phyloP scores from a whole-genome alignment of 2,797 vertebrate genomes.

The Sphenodon punctatus region DNA sequence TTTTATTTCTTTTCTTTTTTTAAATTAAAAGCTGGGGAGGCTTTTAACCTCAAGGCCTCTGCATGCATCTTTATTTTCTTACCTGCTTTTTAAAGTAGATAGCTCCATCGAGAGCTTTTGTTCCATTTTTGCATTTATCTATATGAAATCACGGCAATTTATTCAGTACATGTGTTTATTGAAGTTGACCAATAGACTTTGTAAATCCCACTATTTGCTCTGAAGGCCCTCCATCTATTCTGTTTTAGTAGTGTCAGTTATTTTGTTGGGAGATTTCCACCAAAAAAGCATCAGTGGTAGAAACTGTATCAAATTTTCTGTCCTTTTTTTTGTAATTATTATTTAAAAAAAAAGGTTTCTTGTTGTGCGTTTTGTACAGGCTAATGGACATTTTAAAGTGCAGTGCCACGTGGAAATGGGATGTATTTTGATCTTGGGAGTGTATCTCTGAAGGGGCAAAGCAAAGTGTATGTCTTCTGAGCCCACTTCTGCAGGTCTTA shows the following conservation, averaged over 20 bases:
- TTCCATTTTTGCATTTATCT: slow-evolving; percentile 51
- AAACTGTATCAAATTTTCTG: not conserved
- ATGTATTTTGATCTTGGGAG: not conserved
- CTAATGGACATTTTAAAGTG: not conserved
- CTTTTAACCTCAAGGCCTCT: slow-evolving; percentile 55
- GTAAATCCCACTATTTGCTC: slow-evolving; percentile 55
- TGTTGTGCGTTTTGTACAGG: rapidly evolving
- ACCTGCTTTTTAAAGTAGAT: slow-evolving; percentile 23
- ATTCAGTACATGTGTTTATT: slow-evolving; percentile 51
- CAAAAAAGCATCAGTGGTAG: not conserved
- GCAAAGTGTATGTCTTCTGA: not conserved
- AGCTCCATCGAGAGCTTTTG: not conserved
- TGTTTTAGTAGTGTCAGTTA: slow-evolving; percentile 53
- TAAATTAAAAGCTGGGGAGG: slow-evolving; percentile 69
- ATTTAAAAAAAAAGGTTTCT: no score
- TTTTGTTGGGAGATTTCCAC: slow-evolving; percentile 50
- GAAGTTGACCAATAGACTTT: slow-evolving; percentile 39
- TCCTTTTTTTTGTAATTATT: rapidly evolving
- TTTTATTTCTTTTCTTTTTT: slow-evolving; percentile 51
- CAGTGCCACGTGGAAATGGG: not conserved
- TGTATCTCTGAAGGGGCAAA: not conserved
- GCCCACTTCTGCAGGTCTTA: not conserved
- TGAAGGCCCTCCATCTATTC: slow-evolving; percentile 58
- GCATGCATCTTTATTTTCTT: slow-evolving; percentile 55
- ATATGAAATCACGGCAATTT: slow-evolving; percentile 30